Base-by-base conservation (phyloP, 1,140 invertebrate genomes). In the Tetranychus urticae region DNA sequence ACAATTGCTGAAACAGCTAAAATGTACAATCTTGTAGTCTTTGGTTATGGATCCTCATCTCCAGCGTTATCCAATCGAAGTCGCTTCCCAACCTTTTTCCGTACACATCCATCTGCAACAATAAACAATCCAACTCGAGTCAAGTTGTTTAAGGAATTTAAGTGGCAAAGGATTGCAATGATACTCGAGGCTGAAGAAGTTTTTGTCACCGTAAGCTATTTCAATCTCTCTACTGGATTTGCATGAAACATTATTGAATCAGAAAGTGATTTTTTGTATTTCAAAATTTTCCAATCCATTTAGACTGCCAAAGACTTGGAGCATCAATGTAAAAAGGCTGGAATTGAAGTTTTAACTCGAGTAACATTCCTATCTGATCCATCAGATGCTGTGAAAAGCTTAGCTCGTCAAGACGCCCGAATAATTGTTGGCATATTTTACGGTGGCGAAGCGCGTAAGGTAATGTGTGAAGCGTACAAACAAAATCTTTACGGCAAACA, bases 1-100 rank as follows among this genome's bases (percentile, higher is more conserved):
- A 96, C 93, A 52, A 90, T 99, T 1, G 93, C 93, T 1, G 93
- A 98, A 76, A 90, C 93, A 39, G 93, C 94, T 36, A 96, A 94
- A 76, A 97, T 97, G 87, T 99, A 94, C 93, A 98, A 99, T 76
- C 77, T 99, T 48, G 85, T 98, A 69, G 94, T 98, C 75, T 92
- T 97, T 77, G 82, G 85, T 67, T 99, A 97, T 72, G 94, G 94
- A 34, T 92, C 92, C 2, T 94, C 89, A 69, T 97, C 91, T 34
- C 94, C 94, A 6, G 94, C 94, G 1, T 74, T 99, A n/a, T 97
- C 93, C 4, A 92, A 98, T 76, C 79, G 93, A 48, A 84, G 88
- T 65, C 78, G 96, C 58, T 99, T 99, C 75, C 92, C 92, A 3
- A 98, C 93, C 2, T 79, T 99, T 58, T 99, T 98, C 74, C 81